Conservation (phyloP, 2,797 vertebrate species). For the Enteromius mattozi region DNA sequence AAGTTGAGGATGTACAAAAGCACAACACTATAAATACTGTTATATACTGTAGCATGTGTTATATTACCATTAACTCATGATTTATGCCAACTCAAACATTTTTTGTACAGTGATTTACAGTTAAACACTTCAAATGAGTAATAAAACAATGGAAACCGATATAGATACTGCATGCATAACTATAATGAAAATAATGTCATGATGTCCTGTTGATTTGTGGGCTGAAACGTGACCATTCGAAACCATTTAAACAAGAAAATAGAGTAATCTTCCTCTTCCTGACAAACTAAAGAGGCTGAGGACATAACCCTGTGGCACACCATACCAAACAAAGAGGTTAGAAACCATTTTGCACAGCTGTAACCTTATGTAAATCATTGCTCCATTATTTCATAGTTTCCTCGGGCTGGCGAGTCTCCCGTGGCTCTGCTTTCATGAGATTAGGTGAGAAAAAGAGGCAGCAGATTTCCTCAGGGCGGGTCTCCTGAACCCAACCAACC, state of each 20-base stretch:
- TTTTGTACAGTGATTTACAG: background rate
- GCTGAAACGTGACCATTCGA: background rate
- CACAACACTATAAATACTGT: no score
- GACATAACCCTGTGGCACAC: background rate
- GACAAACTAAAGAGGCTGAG: background rate
- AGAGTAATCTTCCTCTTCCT: background rate
- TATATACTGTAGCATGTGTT: background rate
- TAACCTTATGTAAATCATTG: background rate
- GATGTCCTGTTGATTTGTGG: background rate
- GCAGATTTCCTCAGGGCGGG: conserved; percentile 30
- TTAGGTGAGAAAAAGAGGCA: conserved; percentile 45
- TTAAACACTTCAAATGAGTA: background rate
- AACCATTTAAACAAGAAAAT: background rate
- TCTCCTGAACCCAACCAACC: conserved; percentile 27
- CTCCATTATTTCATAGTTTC: conserved; percentile 24
- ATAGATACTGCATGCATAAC: no score
- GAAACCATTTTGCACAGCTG: background rate
- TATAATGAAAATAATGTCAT: background rate
- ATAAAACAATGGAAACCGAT: background rate
- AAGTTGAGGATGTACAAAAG: no score
- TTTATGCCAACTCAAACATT: background rate
- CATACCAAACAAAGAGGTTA: background rate
- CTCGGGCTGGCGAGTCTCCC: conserved; percentile 5
- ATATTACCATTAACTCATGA: background rate
- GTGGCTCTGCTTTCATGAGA: conserved; percentile 10